A percentile compares a stretch with the other conserved stretches of the same genome.
phyloP scores from a whole-genome alignment of 1,140 invertebrate species.

The Dufourea novaeangliae region DNA sequence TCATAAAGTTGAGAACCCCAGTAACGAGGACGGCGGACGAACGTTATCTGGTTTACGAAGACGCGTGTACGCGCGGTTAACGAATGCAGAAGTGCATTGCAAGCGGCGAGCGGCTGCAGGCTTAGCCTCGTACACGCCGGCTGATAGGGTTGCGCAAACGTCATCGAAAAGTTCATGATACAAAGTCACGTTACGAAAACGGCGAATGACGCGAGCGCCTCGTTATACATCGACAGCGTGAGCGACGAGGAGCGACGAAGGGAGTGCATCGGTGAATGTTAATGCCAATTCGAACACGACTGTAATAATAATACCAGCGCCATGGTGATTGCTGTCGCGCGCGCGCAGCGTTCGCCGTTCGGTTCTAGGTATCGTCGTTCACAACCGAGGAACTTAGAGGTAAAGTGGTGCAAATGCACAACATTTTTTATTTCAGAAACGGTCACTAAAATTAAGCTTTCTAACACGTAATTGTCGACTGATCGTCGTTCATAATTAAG shows the following conservation, averaged over 20 bases:
- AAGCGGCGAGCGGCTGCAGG: conserved; percentile 37
- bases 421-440: too few relatives aligned
- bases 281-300: conserved; percentile 67
- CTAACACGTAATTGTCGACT: too few relatives aligned
- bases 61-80: conserved; percentile 17
- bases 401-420: too few relatives aligned
- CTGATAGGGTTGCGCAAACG: conserved; percentile 77
- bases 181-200: conserved; percentile 81
- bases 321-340: conserved; percentile 15
- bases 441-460: too few relatives aligned
- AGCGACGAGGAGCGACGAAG: conserved; percentile 35
- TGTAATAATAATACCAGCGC: conserved; percentile 61
- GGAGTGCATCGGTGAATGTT: conserved; percentile 66
- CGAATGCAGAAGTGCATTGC: conserved; percentile 44
- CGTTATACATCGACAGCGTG: conserved; percentile 29
- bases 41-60: conserved; percentile 46
- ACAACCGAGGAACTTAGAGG: too few relatives aligned
- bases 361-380: conserved; percentile 20
- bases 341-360: conserved; percentile 14
- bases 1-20: conserved; percentile 23
- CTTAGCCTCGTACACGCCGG: conserved; percentile 60
- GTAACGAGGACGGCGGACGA: neutral
- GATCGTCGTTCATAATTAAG: too few relatives aligned
- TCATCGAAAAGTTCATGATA: conserved; percentile 82
- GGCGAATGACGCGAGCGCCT: conserved; percentile 59